Percentiles rank a stretch among this genome's conserved stretches.
Evolutionary conservation across 2,888 invertebrate species (phyloP).

Genomic region (Watsonalla binaria): DNA sequence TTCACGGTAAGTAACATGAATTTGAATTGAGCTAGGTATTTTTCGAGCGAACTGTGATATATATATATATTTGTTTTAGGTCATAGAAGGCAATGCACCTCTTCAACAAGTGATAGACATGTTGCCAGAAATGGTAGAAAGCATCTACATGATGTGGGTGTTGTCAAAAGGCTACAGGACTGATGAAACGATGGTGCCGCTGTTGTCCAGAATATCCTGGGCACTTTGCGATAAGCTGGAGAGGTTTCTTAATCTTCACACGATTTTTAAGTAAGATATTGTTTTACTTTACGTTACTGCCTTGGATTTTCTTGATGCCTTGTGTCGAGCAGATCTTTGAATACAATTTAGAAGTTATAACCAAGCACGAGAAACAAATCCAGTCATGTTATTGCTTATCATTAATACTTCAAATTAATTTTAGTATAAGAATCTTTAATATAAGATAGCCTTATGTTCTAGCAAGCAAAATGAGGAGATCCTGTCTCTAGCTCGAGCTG

Average conservation of each 20-base stretch:
- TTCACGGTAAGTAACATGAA: constrained; percentile 72
- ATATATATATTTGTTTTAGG: constrained; percentile 50
- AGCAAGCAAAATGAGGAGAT: constrained; percentile 77
- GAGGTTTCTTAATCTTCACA: constrained; percentile 82
- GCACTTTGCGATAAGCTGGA: constrained; percentile 88
- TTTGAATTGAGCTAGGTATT: constrained; percentile 4
- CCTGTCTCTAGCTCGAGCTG: constrained; percentile 74
- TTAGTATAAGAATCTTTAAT: not conserved
- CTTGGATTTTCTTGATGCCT: not conserved
- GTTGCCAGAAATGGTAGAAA: constrained; percentile 89
- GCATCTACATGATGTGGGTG: constrained; percentile 94
- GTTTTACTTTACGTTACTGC: not conserved
- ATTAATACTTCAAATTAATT: not conserved
- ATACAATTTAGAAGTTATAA: not conserved
- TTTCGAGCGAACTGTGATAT: not conserved
- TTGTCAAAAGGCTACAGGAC: constrained; percentile 89
- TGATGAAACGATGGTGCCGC: constrained; percentile 91
- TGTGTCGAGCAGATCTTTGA: not conserved
- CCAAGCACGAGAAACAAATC: no score
- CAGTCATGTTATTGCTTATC: not conserved
- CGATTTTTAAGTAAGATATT: constrained; percentile 84
- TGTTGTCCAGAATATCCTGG: constrained; percentile 90
- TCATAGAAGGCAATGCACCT: constrained; percentile 83
- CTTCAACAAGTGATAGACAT: constrained; percentile 85
- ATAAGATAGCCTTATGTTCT: not conserved